phyloP scores from a whole-genome alignment of 2,113 vertebrate species.

The Nettapus auritus region DNA sequence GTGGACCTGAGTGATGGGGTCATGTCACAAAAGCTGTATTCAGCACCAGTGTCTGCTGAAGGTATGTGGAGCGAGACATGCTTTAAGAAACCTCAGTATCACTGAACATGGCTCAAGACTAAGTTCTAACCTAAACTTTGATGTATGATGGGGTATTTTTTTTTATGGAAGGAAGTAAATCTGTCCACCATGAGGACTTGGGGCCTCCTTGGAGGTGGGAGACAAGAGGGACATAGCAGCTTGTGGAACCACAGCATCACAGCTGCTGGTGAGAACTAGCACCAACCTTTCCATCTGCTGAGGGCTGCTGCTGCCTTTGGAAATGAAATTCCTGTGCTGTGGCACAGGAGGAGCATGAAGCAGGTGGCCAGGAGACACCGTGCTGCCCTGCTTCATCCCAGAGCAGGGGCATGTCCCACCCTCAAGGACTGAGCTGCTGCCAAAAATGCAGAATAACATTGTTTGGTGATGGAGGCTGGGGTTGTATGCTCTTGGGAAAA shows the following conservation, averaged over 20 bases:
- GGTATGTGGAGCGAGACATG: fast-evolving
- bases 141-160: not conserved
- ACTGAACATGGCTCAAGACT: not conserved
- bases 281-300: not conserved
- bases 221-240: not conserved
- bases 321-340: not conserved
- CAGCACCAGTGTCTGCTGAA: not conserved
- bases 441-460: not conserved
- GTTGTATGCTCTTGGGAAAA: not conserved
- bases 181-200: not conserved
- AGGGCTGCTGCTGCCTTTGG: not conserved
- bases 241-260: fast-evolving
- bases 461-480: not conserved
- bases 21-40: not conserved
- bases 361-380: not conserved
- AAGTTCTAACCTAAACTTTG: not conserved
- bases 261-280: not conserved
- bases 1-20: not conserved
- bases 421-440: not conserved
- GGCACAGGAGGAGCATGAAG: not conserved
- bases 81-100: not conserved
- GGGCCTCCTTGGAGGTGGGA: not conserved
- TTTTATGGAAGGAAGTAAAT: not conserved
- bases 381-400: not conserved
- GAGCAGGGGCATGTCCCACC: not conserved